Percentiles rank a stretch among this genome's conserved stretches.
These are phyloP conservation scores for Sinonovacula constricta DNA, from an alignment of 1,140 invertebrate genomes.

Conservation along the genomic window DNA sequence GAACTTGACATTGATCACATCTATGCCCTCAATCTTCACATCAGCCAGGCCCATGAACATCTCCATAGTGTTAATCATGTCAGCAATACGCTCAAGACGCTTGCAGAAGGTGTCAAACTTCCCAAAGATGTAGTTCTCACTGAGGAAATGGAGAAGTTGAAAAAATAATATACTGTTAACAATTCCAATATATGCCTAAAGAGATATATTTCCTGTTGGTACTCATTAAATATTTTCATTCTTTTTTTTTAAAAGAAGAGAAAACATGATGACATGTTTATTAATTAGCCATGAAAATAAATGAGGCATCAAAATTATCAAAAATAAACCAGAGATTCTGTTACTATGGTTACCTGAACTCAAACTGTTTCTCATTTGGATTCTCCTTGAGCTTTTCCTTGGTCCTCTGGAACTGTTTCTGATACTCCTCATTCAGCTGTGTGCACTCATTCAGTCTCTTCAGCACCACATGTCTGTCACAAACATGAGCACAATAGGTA, in stretches of 20 bases:
- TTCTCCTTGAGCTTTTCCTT: constrained; percentile 80
- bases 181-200: no score
- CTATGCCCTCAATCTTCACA: constrained; percentile 78
- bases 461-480: constrained; percentile 67
- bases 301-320: no score
- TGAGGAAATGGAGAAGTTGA: no score
- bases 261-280: no score
- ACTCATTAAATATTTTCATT: no score
- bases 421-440: constrained; percentile 89
- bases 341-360: constrained; percentile 86
- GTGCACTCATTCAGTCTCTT: constrained; percentile 92
- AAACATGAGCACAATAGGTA: background rate
- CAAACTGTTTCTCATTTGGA: constrained; percentile 87
- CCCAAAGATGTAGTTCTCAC: constrained; percentile 97
- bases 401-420: constrained; percentile 78
- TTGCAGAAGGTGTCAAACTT: constrained; percentile 96
- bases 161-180: no score
- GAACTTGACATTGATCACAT: constrained; percentile 74
- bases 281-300: no score
- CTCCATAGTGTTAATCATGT: constrained; percentile 93
- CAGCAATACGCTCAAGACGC: constrained; percentile 90
- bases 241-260: no score
- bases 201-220: no score
- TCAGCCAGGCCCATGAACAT: constrained; percentile 73
- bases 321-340: background rate